These are phyloP conservation scores for Odontamblyopus rebecca DNA, from an alignment of 2,797 vertebrate species.

Conservation along the genomic window DNA sequence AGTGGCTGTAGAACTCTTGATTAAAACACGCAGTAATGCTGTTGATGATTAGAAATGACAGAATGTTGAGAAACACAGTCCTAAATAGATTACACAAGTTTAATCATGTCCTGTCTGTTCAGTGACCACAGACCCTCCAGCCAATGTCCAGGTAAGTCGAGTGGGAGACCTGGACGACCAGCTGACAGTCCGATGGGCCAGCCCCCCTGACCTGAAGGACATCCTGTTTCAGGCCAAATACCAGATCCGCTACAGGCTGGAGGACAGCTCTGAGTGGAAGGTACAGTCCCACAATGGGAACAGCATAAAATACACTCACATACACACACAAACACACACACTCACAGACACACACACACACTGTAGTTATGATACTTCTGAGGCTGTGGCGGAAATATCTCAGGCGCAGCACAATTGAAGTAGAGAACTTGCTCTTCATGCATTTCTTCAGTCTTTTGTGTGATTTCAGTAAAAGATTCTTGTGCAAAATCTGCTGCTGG, in stretches of 20 bases:
- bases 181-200: slow-evolving; percentile 90
- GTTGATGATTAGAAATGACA: too few species aligned
- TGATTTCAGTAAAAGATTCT: slow-evolving; percentile 23
- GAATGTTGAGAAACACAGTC: not conserved
- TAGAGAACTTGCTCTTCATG: slow-evolving; percentile 9
- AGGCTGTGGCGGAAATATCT: slow-evolving; percentile 20
- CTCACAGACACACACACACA: not conserved
- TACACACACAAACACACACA: too few species aligned
- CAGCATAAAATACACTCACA: not conserved
- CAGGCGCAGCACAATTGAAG: slow-evolving; percentile 19
- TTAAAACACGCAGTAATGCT: too few species aligned
- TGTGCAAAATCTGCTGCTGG: not conserved
- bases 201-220: slow-evolving; percentile 89
- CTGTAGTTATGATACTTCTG: slow-evolving; percentile 14
- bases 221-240: slow-evolving; percentile 96
- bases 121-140: slow-evolving; percentile 93
- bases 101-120: not conserved
- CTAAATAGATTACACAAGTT: not conserved
- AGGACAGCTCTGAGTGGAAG: slow-evolving; percentile 93
- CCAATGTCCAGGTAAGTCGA: slow-evolving; percentile 86
- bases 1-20: too few species aligned
- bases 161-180: slow-evolving; percentile 92
- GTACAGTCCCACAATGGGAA: slow-evolving; percentile 57
- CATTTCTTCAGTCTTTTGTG: not conserved
- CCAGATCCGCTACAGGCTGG: slow-evolving; percentile 94